Evolutionary conservation across 2,797 vertebrate genomes (phyloP).

Genomic region (Enteromius thamalakanensis): DNA sequence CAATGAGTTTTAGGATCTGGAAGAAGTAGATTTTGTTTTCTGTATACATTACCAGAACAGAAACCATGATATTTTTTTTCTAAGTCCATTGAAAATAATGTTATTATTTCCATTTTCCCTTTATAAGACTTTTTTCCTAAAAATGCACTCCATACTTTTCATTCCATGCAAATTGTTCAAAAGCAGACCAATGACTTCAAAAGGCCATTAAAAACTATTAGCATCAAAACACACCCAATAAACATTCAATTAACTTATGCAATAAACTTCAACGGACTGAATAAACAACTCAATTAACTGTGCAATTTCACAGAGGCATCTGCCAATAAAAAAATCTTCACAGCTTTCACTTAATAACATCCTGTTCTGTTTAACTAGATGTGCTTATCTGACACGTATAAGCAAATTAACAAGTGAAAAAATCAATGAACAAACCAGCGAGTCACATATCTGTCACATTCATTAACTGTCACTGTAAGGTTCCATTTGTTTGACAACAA

Average conservation of each 20-base stretch:
- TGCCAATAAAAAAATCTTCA: background rate
- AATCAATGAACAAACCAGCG: background rate
- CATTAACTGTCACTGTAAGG: background rate
- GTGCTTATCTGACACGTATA: background rate
- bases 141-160: background rate
- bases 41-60: background rate
- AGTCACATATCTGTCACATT: background rate
- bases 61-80: background rate
- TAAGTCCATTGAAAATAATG: background rate
- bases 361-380: background rate
- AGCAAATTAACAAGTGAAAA: background rate
- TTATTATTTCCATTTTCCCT: background rate
- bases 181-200: background rate
- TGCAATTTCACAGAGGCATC: conserved; percentile 5
- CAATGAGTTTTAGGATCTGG: background rate
- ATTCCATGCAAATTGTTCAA: background rate
- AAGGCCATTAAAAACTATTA: background rate
- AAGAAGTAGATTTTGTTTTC: background rate
- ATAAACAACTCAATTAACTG: background rate
- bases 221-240: background rate
- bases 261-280: background rate
- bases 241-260: background rate
- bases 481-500: background rate
- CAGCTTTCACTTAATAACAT: conserved; percentile 1
- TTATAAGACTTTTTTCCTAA: background rate